These are phyloP conservation scores for Lynx canadensis DNA, from an alignment of 2,113 vertebrate genomes.

Conservation along the genomic window DNA sequence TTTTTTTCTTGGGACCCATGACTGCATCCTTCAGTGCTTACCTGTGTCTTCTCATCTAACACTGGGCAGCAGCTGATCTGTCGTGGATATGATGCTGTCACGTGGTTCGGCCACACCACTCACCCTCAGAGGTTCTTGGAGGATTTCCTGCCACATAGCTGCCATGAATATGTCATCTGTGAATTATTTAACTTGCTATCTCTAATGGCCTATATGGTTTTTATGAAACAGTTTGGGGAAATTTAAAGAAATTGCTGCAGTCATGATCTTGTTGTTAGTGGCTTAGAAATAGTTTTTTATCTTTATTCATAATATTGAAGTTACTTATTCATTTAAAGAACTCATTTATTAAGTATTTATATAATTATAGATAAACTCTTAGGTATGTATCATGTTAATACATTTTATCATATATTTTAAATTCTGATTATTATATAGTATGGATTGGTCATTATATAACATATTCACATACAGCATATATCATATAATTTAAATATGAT, in stretches of 20 bases:
- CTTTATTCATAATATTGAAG: background rate
- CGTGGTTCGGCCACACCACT: background rate
- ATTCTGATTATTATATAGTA: background rate
- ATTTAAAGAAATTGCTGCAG: background rate
- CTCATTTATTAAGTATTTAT: background rate
- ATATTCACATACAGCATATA: background rate
- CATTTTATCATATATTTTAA: background rate
- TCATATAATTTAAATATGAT: background rate
- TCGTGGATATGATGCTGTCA: background rate
- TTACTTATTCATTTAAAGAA: background rate
- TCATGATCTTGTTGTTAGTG: background rate
- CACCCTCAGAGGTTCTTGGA: background rate
- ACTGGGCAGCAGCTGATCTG: background rate
- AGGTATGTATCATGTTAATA: background rate
- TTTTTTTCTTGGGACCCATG: background rate
- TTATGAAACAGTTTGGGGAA: background rate
- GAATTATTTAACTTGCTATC: background rate
- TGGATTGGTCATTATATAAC: background rate
- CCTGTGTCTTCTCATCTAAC: background rate
- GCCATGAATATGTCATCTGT: background rate
- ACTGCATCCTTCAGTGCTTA: background rate
- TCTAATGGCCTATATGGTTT: background rate
- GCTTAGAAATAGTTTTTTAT: background rate
- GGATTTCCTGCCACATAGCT: background rate
- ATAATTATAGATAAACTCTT: background rate